These are phyloP conservation scores for Bombus polaris DNA, from an alignment of 1,140 invertebrate species.

Conservation along the genomic window DNA sequence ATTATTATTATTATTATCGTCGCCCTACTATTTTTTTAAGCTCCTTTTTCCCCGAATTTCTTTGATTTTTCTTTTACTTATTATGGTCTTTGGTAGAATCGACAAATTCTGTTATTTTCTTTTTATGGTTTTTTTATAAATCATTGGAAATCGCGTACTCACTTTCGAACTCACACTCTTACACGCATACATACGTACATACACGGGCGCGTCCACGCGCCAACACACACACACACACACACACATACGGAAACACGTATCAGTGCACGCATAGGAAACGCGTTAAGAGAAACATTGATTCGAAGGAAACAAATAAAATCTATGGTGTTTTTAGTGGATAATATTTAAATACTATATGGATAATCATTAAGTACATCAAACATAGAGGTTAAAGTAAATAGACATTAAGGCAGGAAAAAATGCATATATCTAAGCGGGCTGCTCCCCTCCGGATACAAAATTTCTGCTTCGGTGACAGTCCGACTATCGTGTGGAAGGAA, in stretches of 20 bases:
- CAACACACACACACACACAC: neutral
- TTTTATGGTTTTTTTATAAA: conserved; percentile 34
- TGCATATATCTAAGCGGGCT: conserved; percentile 62
- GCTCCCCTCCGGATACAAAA: conserved; percentile 76
- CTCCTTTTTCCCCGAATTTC: conserved; percentile 40
- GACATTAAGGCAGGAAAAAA: conserved; percentile 76
- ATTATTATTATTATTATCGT: conserved; percentile 30
- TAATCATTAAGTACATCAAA: conserved; percentile 82
- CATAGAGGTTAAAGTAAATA: conserved; percentile 80
- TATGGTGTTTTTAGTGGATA: conserved; percentile 81
- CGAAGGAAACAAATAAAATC: conserved; percentile 60
- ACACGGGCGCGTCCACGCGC: conserved; percentile 25
- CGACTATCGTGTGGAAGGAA: neutral
- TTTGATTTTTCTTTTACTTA: conserved; percentile 42
- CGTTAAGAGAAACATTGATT: conserved; percentile 44
- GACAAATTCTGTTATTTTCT: conserved; percentile 44
- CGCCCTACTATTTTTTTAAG: conserved; percentile 1
- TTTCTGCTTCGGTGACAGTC: conserved; percentile 15
- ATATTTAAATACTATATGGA: conserved; percentile 82
- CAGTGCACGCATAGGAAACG: conserved; percentile 3
- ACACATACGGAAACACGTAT: neutral
- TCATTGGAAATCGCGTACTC: conserved; percentile 32
- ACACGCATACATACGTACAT: conserved; percentile 1
- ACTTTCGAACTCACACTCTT: conserved; percentile 29
- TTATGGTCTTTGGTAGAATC: conserved; percentile 32